Evolutionary conservation across 2,888 invertebrate species (phyloP), one percentile per base, ranked within the genome.

Genomic region (Alentia gelatinosa): DNA sequence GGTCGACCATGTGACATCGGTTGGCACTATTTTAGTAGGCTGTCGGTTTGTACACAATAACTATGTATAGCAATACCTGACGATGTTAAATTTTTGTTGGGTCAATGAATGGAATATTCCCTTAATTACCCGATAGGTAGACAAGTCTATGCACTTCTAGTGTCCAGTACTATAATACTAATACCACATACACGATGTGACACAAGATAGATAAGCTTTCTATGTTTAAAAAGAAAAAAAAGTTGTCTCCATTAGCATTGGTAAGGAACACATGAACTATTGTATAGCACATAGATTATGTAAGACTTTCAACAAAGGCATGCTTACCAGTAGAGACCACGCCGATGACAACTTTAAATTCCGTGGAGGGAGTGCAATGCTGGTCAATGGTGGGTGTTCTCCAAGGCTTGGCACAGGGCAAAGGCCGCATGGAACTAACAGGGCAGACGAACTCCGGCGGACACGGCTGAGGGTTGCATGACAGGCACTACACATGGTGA

Each of bases 361-460:
- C 63, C 1, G 35, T 37, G 3, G 89, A 89, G 35, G 4, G 35
- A 35, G 19, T 19, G n/a, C 89, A 89, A 9, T 50, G 50, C 89
- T 89, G 89, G 33, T 63, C 37, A 5, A 4, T 0, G 63, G 63
- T 37, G 9, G 35, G 33, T 35, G 63, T 56, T 37, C 37, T 63
- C 89, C 89, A 89, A 23, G 89, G 89, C 19, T 23, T 35, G n/a
- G 15, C 23, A 37, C 89, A 89, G n/a, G 89, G 5, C 12, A 33
- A 30, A 12, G 89, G 89, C 19, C 89, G 50, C 50, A 89, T 89
- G 35, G 37, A 39, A 5, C 89, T 37, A 5, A 35, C 63, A n/a
- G 89, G 89, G 37, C 89, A 89, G 5, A 89, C 89, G n/a, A 63
- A 39, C 35, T 15, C 89, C 33, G 33, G n/a, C 0, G 86, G 86